A percentile compares a stretch with the other conserved stretches of the same genome.
These are phyloP conservation scores for Chloromyia formosa DNA, from an alignment of 2,888 invertebrate genomes.

Conservation along the genomic window DNA sequence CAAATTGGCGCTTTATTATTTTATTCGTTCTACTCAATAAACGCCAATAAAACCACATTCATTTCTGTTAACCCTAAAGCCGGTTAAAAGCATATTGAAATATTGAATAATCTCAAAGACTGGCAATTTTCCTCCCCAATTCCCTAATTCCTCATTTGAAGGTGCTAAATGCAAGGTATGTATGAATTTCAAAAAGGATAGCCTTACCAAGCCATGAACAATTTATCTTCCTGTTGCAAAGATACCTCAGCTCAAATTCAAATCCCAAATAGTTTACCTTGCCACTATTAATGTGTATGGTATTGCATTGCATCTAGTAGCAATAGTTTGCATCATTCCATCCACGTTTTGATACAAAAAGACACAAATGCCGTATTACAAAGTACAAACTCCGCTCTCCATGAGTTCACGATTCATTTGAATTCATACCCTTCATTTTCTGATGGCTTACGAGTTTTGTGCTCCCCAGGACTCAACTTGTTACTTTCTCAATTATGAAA, in stretches of 20 bases:
- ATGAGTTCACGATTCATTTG: slow-evolving; percentile 14
- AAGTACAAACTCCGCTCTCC: too few species aligned
- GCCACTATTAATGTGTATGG: background rate
- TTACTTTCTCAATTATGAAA: slow-evolving; percentile 39
- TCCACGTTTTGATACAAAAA: too few species aligned
- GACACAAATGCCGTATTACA: too few species aligned
- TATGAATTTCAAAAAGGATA: too few species aligned
- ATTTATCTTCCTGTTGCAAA: slow-evolving; percentile 13
- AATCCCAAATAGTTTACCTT: slow-evolving; percentile 4
- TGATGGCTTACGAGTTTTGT: slow-evolving; percentile 19
- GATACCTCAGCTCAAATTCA: background rate
- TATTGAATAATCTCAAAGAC: slow-evolving; percentile 18
- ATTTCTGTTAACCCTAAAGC: too few species aligned
- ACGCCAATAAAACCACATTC: too few species aligned
- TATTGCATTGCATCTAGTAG: too few species aligned
- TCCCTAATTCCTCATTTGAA: background rate
- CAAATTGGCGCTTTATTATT: too few species aligned
- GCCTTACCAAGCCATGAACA: background rate
- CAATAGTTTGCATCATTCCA: too few species aligned
- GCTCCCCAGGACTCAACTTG: slow-evolving; percentile 19
- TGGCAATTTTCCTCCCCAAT: background rate
- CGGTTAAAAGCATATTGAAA: background rate
- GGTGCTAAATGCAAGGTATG: background rate
- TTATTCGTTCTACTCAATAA: too few species aligned
- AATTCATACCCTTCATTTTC: slow-evolving; percentile 16